These are phyloP conservation scores for Lytechinus pictus DNA, from an alignment of 35 echinoderm and acorn worm genomes.

Conservation along the genomic window DNA sequence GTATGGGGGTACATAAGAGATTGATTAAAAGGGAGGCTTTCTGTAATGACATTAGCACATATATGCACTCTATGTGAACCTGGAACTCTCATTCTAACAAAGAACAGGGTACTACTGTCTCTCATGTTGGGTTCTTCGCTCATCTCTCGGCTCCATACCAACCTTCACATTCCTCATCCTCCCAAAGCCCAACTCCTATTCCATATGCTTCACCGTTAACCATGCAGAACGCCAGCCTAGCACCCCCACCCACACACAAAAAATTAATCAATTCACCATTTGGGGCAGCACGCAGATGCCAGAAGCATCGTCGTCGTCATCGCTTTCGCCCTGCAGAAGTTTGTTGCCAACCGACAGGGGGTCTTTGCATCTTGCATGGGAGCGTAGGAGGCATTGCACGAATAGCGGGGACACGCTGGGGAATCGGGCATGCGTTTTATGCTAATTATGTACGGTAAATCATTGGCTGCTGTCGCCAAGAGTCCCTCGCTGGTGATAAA, in stretches of 20 bases:
- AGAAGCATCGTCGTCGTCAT: neutral
- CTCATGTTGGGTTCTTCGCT: neutral
- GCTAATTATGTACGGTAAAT: constrained; percentile 43
- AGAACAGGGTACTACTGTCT: neutral
- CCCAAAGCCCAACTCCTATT: neutral
- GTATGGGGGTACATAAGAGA: neutral
- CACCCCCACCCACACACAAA: neutral
- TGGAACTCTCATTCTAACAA: neutral
- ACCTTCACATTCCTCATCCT: neutral
- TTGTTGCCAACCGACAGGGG: neutral
- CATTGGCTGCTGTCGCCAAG: constrained; percentile 28
- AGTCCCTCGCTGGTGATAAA: constrained; percentile 34
- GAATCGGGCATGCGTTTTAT: constrained; percentile 25
- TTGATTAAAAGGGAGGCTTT: neutral
- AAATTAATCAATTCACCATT: neutral
- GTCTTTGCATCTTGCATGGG: neutral
- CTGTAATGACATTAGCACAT: neutral
- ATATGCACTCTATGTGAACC: neutral
- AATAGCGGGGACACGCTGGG: neutral
- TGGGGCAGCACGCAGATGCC: neutral
- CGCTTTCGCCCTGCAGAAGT: neutral
- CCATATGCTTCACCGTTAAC: neutral
- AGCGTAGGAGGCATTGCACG: neutral
- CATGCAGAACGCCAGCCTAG: neutral
- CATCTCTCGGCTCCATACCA: neutral